Evolutionary conservation across 2,888 invertebrate species (phyloP).

Genomic region (Drosophila antonietae): DNA sequence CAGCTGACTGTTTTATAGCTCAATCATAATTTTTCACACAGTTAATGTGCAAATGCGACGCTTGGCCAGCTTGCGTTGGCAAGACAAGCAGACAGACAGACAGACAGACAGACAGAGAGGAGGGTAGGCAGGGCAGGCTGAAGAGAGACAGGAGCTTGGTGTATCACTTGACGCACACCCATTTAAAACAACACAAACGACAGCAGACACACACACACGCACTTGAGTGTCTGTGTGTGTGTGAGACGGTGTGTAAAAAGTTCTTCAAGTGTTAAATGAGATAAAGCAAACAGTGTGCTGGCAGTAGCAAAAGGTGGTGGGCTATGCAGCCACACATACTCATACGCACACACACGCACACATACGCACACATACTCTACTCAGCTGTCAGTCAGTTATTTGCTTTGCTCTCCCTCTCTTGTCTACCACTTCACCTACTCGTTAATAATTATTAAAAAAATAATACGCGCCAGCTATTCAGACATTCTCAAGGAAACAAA

Average conservation of each 20-base stretch:
- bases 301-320: slow-evolving; percentile 19
- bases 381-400: slow-evolving; percentile 48
- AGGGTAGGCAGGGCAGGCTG: neutral
- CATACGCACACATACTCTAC: neutral
- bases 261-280: slow-evolving; percentile 79
- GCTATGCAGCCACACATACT: neutral
- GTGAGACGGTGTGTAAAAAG: slow-evolving; percentile 50
- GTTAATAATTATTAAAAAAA: slow-evolving; percentile 73
- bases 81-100: slow-evolving; percentile 6
- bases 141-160: too few species aligned
- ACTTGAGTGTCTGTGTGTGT: too few species aligned
- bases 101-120: neutral
- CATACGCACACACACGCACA: neutral
- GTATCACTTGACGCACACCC: slow-evolving; percentile 25
- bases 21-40: slow-evolving; percentile 81
- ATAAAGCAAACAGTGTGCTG: slow-evolving; percentile 68
- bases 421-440: neutral
- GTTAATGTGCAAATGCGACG: slow-evolving; percentile 78
- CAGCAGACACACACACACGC: slow-evolving; percentile 12
- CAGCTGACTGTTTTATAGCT: slow-evolving; percentile 81
- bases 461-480: slow-evolving; percentile 36
- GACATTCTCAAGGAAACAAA: slow-evolving; percentile 12
- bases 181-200: slow-evolving; percentile 21
- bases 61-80: slow-evolving; percentile 34
- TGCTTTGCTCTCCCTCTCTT: neutral